phyloP scores from a whole-genome alignment of 2,113 vertebrate genomes.

The Elanoides forficatus region DNA sequence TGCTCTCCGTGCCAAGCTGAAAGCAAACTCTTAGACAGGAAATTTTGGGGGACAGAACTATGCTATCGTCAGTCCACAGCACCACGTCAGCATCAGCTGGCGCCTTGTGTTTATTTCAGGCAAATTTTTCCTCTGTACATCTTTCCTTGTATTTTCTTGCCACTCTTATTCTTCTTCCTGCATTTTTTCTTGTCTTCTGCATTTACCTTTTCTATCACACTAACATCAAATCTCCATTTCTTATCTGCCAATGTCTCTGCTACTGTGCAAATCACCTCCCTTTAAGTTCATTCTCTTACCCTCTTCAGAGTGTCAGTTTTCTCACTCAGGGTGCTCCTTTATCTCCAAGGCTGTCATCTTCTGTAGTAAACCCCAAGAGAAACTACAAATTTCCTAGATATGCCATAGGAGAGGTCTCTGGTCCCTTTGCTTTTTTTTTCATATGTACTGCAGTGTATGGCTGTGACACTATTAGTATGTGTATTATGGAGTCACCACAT shows the following conservation, averaged over 20 bases:
- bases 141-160: background rate
- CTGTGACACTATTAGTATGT: background rate
- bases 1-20: background rate
- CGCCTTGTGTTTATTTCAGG: background rate
- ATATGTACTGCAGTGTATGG: background rate
- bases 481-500: background rate
- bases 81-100: background rate
- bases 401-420: background rate
- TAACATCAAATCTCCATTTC: background rate
- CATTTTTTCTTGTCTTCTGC: background rate
- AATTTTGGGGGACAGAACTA: background rate
- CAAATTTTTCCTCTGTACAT: background rate
- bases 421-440: background rate
- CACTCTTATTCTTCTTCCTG: background rate
- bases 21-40: background rate
- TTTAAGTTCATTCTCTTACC: background rate
- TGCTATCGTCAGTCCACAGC: background rate
- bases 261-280: background rate
- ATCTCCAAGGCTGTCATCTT: background rate
- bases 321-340: background rate
- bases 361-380: background rate
- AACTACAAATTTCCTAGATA: background rate
- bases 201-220: background rate
- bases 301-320: background rate
- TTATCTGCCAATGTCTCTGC: background rate